A percentile compares a stretch with the other conserved stretches of the same genome.
Evolutionary conservation across 2,888 invertebrate genomes (phyloP).

Genomic region (Campopleginae sp.): DNA sequence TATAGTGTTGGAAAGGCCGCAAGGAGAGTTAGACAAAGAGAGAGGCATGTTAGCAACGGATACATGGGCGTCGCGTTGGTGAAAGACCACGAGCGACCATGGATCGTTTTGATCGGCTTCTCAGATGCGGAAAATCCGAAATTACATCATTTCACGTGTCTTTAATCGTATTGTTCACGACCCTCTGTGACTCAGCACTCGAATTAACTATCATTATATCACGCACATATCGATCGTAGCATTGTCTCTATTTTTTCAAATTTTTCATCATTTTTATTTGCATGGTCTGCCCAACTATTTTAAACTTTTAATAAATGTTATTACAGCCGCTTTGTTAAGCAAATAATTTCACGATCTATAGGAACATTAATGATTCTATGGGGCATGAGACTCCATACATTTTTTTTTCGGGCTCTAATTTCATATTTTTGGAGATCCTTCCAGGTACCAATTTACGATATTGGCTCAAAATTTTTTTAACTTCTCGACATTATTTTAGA

Average conservation of each 20-base stretch:
- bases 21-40: constrained; percentile 70
- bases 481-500: not conserved
- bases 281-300: not conserved
- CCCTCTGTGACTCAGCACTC: constrained; percentile 7
- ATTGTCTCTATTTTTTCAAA: not conserved
- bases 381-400: not conserved
- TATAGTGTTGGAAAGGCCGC: constrained; percentile 71
- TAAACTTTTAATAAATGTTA: not conserved
- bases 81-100: constrained; percentile 28
- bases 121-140: constrained; percentile 22
- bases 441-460: not conserved
- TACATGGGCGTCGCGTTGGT: constrained; percentile 21
- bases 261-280: constrained; percentile 5
- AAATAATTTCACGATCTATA: not conserved
- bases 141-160: not conserved
- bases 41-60: not conserved
- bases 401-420: not conserved
- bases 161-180: not conserved
- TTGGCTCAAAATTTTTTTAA: not conserved
- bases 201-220: constrained; percentile 12
- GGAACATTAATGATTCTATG: not conserved
- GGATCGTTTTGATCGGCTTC: constrained; percentile 13
- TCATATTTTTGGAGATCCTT: not conserved
- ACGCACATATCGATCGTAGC: not conserved
- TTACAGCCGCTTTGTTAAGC: not conserved